phyloP scores from a whole-genome alignment of 2,888 invertebrate species.

The Ischnura elegans region DNA sequence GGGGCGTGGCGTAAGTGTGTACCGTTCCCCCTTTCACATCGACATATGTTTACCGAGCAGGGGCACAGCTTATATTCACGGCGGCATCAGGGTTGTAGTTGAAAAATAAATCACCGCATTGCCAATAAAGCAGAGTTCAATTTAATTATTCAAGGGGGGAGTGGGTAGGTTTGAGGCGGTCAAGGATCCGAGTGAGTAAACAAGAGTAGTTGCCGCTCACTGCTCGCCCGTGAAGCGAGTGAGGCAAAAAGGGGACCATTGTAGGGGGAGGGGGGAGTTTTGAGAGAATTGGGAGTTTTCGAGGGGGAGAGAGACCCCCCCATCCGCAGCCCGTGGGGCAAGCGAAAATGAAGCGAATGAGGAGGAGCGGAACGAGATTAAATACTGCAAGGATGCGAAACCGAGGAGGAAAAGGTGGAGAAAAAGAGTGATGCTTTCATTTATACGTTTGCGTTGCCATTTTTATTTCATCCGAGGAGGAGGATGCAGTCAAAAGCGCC shows the following conservation, averaged over 20 bases:
- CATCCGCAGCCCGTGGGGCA: too few relatives aligned
- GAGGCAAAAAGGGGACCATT: background rate
- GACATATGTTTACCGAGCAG: background rate
- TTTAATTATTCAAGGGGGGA: slow-evolving; percentile 59
- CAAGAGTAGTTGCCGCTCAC: background rate
- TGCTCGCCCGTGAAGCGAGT: background rate
- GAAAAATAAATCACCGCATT: slow-evolving; percentile 64
- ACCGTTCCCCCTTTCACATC: background rate
- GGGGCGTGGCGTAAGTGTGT: background rate
- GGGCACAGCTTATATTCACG: background rate
- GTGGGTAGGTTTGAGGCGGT: too few relatives aligned
- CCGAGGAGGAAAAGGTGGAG: background rate
- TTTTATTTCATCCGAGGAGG: background rate
- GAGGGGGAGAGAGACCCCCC: too few relatives aligned
- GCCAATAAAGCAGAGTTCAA: slow-evolving; percentile 49
- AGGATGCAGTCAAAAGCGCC: background rate
- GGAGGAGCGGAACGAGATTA: background rate
- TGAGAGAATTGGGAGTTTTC: background rate
- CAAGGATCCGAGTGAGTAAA: slow-evolving; percentile 52
- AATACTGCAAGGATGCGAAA: background rate
- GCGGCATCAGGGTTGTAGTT: background rate
- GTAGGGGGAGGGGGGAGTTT: background rate
- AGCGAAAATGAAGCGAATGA: too few relatives aligned
- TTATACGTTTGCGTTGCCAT: background rate
- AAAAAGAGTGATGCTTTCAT: slow-evolving; percentile 1